Evolutionary conservation across 2,888 invertebrate species (phyloP), one percentile per base, ranked within the genome.

Genomic region (Conomelus anceps): DNA sequence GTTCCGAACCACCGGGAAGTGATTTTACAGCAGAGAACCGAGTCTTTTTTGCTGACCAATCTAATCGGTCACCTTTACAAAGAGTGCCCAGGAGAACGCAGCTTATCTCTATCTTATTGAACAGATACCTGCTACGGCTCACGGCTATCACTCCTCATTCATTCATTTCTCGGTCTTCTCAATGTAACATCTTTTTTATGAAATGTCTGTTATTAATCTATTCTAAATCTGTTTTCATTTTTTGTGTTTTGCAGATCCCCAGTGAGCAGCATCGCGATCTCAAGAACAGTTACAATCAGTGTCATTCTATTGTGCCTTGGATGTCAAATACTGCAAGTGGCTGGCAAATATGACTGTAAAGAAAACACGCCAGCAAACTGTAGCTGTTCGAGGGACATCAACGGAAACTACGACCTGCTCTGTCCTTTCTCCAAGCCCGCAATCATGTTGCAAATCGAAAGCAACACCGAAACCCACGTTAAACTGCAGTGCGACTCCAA

Each of bases 401-500:
- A 22, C 41, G 89, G 89, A 23, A 89, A 89, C 85, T 90, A 88
- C 89, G 90, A 89, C 22, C 89, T 91, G 22, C n/a, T 88, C n/a
- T 91, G 91, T 26, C 91, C 90, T 13, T 85, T 20, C 89, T n/a
- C 63, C n/a, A 63, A 63, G 63, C 63, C 63, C 20, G 63, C 89
- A 6, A 88, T 89, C 0, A 41, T 89, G 20, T 41, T 87, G 22
- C 88, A 86, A n/a, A 88, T 41, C 13, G 63, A 85, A 23, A 90
- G 22, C 88, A 88, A 24, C 63, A 88, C n/a, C n/a, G 88, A 22
- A 6, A 86, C 90, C 13, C 87, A 89, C 85, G 89, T 91, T 17
- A 88, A 90, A 63, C 87, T 91, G 1, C 90, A 91, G 85, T 91
- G 91, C 88, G 89, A 85, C 23, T 34, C 26, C 17, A 89, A 90